These are phyloP conservation scores for Calosoma granatense DNA, from an alignment of 1,140 invertebrate genomes.

Conservation along the genomic window DNA sequence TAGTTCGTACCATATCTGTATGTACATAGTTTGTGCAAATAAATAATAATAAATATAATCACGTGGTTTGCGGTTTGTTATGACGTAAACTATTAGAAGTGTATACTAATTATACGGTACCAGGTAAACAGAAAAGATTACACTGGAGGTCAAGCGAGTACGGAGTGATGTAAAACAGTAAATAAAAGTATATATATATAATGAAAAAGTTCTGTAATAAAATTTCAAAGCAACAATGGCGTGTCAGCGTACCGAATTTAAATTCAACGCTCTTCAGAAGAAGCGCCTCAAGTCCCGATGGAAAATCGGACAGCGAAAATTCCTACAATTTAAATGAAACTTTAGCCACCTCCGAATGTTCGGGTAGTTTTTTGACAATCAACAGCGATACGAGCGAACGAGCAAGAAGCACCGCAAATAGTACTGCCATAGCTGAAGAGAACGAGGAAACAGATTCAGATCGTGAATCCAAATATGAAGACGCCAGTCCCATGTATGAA, in stretches of 20 bases:
- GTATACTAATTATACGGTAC: background rate
- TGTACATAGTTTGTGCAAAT: background rate
- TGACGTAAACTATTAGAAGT: background rate
- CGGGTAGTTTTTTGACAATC: background rate
- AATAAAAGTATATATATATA: background rate
- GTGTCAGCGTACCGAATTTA: slow-evolving; percentile 28
- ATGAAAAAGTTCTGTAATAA: slow-evolving; percentile 32
- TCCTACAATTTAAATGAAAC: background rate
- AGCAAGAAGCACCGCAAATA: background rate
- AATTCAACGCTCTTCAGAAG: slow-evolving; percentile 23
- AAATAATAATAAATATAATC: background rate
- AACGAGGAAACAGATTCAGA: background rate
- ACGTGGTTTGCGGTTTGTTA: background rate
- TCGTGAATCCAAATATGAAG: slow-evolving; percentile 1
- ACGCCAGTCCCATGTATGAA: background rate
- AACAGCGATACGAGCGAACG: background rate
- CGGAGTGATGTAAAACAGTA: background rate
- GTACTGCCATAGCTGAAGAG: background rate
- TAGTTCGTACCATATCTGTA: background rate
- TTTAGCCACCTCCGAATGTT: background rate
- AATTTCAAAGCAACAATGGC: slow-evolving; percentile 29
- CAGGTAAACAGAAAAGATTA: slow-evolving; percentile 1
- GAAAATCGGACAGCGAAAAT: slow-evolving; percentile 11
- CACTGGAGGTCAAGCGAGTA: background rate
- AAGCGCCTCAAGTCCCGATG: slow-evolving; percentile 18